Evolutionary conservation across 2,888 invertebrate species (phyloP).

Genomic region (Gibbula magus): DNA sequence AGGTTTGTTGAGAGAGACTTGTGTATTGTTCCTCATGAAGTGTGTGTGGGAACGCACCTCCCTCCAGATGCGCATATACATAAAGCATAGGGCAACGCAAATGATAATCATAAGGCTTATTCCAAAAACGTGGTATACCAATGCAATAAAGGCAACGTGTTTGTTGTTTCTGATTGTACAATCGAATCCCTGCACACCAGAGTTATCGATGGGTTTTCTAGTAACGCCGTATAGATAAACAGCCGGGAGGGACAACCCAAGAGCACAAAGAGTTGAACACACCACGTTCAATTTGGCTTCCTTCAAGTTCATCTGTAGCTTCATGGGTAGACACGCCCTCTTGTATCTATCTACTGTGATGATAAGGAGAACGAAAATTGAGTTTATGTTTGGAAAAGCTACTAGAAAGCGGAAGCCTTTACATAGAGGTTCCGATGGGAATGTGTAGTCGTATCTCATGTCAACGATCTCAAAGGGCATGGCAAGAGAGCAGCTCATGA

Average conservation of each 20-base stretch:
- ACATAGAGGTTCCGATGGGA: conserved; percentile 51
- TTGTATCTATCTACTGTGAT: conserved; percentile 59
- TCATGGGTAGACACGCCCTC: conserved; percentile 56
- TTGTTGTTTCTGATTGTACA: conserved; percentile 35
- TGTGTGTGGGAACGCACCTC: neutral
- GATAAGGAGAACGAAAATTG: conserved; percentile 48
- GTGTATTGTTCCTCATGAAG: neutral
- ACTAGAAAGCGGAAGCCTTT: conserved; percentile 49
- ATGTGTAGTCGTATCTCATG: conserved; percentile 54
- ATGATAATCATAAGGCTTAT: neutral
- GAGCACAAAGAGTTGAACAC: conserved; percentile 7
- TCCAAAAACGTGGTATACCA: conserved; percentile 31
- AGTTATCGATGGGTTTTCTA: conserved; percentile 14
- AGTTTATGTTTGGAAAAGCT: conserved; percentile 48
- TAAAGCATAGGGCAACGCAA: neutral
- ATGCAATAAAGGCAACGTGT: conserved; percentile 6
- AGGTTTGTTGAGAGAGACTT: neutral
- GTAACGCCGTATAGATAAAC: conserved; percentile 33
- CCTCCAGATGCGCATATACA: neutral
- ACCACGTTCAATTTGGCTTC: conserved; percentile 42
- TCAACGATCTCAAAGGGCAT: conserved; percentile 63
- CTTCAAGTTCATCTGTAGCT: conserved; percentile 50
- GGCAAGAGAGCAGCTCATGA: conserved; percentile 52
- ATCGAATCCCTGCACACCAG: conserved; percentile 27
- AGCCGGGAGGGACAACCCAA: conserved; percentile 34